Evolutionary conservation across 2,113 vertebrate genomes (phyloP).

Genomic region (Myxocyprinus asiaticus): DNA sequence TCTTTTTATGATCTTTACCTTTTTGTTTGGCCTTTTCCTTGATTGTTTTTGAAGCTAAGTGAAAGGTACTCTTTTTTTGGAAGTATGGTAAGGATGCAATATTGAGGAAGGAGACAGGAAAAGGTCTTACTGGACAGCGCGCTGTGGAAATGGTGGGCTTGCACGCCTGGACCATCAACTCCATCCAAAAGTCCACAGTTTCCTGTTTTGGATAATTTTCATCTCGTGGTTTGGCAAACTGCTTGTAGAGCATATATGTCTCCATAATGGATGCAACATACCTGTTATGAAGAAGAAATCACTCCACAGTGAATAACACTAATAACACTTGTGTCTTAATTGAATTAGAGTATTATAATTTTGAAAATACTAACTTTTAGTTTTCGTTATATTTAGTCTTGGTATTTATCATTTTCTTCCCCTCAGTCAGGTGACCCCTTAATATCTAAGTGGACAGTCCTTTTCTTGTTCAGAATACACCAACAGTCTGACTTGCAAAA

Average conservation of each 20-base stretch:
- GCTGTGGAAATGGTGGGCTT: conserved; percentile 70
- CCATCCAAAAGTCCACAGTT: conserved; percentile 85
- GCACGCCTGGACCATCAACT: conserved; percentile 79
- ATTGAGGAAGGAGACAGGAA: background rate
- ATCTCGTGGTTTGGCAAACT: conserved; percentile 74
- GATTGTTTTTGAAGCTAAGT: background rate
- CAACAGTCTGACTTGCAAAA: no score
- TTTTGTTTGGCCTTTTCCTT: background rate
- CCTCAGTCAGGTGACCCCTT: no score
- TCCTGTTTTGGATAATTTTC: conserved; percentile 70
- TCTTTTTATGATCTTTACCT: background rate
- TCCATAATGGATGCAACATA: conserved; percentile 88
- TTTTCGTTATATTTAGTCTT: no score
- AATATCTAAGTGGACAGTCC: no score
- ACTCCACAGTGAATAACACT: background rate
- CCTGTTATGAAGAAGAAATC: conserved; percentile 65
- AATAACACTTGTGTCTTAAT: background rate
- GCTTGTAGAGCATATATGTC: conserved; percentile 85
- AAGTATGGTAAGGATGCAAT: background rate
- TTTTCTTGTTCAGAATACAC: no score
- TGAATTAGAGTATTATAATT: background rate
- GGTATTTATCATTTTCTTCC: no score
- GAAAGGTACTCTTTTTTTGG: background rate
- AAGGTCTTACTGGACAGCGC: conserved; percentile 76
- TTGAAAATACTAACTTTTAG: no score